Evolutionary conservation across 2,888 invertebrate species (phyloP), one percentile per base, ranked within the genome.

Genomic region (Prosapia bicincta): DNA sequence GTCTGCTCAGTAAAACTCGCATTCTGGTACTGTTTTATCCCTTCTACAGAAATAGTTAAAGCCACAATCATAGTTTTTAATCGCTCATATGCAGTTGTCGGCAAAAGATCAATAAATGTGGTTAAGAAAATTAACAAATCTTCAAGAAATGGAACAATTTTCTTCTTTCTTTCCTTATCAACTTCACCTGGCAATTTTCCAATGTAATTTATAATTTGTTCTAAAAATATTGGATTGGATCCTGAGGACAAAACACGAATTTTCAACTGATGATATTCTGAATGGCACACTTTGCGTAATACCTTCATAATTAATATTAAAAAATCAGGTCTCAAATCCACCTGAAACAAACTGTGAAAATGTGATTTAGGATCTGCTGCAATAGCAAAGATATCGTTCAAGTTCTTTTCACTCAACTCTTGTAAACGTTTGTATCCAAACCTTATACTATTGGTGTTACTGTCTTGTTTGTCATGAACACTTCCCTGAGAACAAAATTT

Each of bases 71-170:
- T 3, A 10, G 3, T n/a, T 13, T 20, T 54, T 20, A 54, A 20
- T 6, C 54, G 54, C n/a, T 54, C 20, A 6, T n/a, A 54, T 20
- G 20, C 68, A 3, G 43, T 69, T 10, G 66, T 69, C 20, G 74
- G 74, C 6, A 74, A 43, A 0, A 26, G n/a, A 65, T 65, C 65
- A 13, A 43, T 26, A 26, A 54, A 28, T 3, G 65, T 69, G 0
- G 69, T 69, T 10, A 74, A 32, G n/a, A 74, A 26, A 30, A 25
- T 9, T 15, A 74, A 54, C 6, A 66, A 6, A 26, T 74, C 28
- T 20, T 25, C 32, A 69, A 74, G 69, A 69, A 74, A 74, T 15
- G 26, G 20, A 7, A 30, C 69, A 38, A 65, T 65, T 10, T 23
- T 0, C 13, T 26, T 23, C 20, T 69, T 30, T 20, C 54, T 43